Base-by-base conservation (phyloP, 2,888 invertebrate species). In the Epinotia demarniana region DNA sequence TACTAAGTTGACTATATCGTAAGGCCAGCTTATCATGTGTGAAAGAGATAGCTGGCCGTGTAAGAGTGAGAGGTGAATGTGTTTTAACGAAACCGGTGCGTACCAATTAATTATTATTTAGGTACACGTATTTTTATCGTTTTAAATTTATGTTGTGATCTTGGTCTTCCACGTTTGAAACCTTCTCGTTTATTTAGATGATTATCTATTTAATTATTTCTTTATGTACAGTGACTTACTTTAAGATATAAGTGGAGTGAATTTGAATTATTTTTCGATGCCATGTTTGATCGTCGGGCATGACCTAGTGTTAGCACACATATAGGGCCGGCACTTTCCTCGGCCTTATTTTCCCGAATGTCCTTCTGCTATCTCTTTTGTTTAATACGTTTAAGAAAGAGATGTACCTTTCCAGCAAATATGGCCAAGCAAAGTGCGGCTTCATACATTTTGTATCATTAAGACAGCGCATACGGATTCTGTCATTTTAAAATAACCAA, bases 111-210 rank as follows among this genome's bases (percentile, higher is more conserved):
- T 79, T 81, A 82, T 85, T 80, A 79, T 88, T 85, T 86, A 87
- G 85, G 85, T 86, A 79, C 85, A 84, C 84, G 43, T 83, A 87
- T 86, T 87, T 87, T 84, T 89, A 87, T 90, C 83, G 85, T 90
- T 92, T 90, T 90, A 85, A 90, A 90, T 93, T 93, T 93, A 90
- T 91, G 91, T 93, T 93, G 93, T 94, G 94, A 94, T 93, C 90
- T 93, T 89, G 86, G 94, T 93, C 94, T 94, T 94, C 94, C 94
- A 94, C 84, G 84, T 91, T 89, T 89, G 81, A 85, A 86, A 85
- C 82, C 84, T 27, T 86, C 87, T 87, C 85, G 84, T 89, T 86
- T 88, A 87, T 87, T 87, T 87, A 87, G 89, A 88, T 82, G 81
- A 82, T 85, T 85, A 87, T 88, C 87, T 91, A 91, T 90, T 89